Evolutionary conservation across 2,797 vertebrate genomes (phyloP), one percentile per base, ranked within the genome.

Genomic region (Rhinogobio ventralis): DNA sequence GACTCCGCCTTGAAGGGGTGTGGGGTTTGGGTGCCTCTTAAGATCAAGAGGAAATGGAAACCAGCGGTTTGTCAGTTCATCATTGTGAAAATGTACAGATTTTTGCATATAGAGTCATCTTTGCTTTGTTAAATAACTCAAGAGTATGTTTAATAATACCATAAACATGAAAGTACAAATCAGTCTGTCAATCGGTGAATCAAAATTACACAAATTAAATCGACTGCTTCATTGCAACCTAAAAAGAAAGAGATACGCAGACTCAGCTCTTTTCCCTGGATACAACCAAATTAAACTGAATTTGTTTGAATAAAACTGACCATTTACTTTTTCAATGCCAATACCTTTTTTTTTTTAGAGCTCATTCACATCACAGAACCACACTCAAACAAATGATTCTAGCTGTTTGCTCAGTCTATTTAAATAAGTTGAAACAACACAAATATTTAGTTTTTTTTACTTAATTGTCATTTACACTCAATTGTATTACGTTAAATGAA

Each of bases 1-100:
- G 51, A 84, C 75, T 79, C 66, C 74, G n/a, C 49, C 82, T 71
- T 69, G 1, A 42, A 60, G 15, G 45, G 75, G 25, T 67, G 60
- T 80, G 64, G 10, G 9, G 23, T 64, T 49, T 46, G 36, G 25
- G 10, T 7, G 0, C 19, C 46, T 69, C 4, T 39, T 36, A 36
- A 49, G 2, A 30, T 45, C 19, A 74, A 39, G 51, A 69, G 39
- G 19, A 84, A 68, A 78, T 20, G 64, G 74, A 79, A 84, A 49
- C 67, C 28, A 49, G 36, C 11, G 36, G 36, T 39, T 39, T 39
- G 6, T 7, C 17, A n/a, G 77, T 51, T 67, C 28, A 36, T 33
- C 42, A 42, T 5, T 17, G 20, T 25, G 30, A 60, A 77, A 42
- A n/a, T 0, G 0, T 33, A 28, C 8, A 20, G 72, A 76, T 42